Evolutionary conservation across 2,888 invertebrate species (phyloP), one percentile per base, ranked within the genome.

Genomic region (Acronicta aceris): DNA sequence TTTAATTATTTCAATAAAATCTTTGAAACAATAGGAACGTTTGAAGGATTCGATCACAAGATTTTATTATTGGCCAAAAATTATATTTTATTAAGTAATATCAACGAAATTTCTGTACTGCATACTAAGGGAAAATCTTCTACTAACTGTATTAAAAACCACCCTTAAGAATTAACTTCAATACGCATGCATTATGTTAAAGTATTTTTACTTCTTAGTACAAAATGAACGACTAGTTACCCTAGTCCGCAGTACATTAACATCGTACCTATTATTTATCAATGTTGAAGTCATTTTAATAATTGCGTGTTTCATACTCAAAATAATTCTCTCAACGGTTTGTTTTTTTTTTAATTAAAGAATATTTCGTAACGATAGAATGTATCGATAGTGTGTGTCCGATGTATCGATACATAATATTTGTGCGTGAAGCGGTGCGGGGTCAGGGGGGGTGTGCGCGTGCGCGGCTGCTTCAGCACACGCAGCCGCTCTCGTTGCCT

Each of bases 401-500:
- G 71, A 68, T 46, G 63, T 72, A 65, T 66, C 79, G 78, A 72
- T 77, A 71, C 65, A 47, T 42, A 41, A 41, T 46, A 21, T 58
- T 63, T 64, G 77, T 79, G 78, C 76, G 68, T 66, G 58, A 82
- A 81, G 85, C 83, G 72, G 81, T 79, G 81, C 78, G 67, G 77
- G 64, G 68, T 60, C 69, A 57, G 68, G 59, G 63, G 71, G 72
- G 71, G 67, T 63, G 69, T 55, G 59, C 56, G 62, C 57, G 54
- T 53, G 57, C 21, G 80, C 87, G 16, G 41, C 54, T 48, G 42
- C 65, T 65, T 96, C 95, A 98, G 95, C 98, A 98, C 95, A 97
- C 97, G 93, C 97, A 98, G 88, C 97, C 97, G 81, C 97, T 96
- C 91, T 97, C 97, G 88, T 96, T 96, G 89, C 97, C 97, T 84